A percentile compares a stretch with the other conserved stretches of the same genome.
phyloP scores from a whole-genome alignment of 1,140 invertebrate genomes.

The Orussus abietinus region DNA sequence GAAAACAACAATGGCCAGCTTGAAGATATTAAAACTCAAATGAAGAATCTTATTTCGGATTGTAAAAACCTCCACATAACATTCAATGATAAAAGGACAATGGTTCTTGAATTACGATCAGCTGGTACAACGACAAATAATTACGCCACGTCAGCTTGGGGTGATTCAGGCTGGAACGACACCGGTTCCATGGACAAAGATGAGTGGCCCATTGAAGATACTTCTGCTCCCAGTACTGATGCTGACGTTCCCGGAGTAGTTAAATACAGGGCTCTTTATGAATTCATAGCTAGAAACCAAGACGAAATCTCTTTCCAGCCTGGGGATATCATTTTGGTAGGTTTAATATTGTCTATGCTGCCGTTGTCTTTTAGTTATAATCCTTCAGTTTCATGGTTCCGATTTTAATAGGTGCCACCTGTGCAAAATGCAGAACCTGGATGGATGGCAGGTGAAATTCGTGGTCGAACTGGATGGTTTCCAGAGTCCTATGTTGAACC shows the following conservation, averaged over 20 bases:
- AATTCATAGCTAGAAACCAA: slow-evolving; percentile 86
- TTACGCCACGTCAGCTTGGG: slow-evolving; percentile 33
- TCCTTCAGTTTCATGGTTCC: slow-evolving; percentile 1
- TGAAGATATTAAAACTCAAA: slow-evolving; percentile 63
- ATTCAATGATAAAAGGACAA: slow-evolving; percentile 59
- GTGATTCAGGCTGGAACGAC: slow-evolving; percentile 37
- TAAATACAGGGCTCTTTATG: slow-evolving; percentile 87
- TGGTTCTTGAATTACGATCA: slow-evolving; percentile 42
- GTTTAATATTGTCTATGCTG: slow-evolving; percentile 15
- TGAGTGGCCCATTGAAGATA: slow-evolving; percentile 55
- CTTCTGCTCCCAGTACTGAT: slow-evolving; percentile 22
- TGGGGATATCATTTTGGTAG: slow-evolving; percentile 87
- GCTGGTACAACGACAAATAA: slow-evolving; percentile 10
- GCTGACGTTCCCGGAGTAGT: slow-evolving; percentile 53
- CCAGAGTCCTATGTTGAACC: slow-evolving; percentile 94
- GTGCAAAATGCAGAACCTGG: slow-evolving; percentile 90
- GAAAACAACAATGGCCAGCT: slow-evolving; percentile 79
- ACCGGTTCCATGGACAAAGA: slow-evolving; percentile 38
- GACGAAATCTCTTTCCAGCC: slow-evolving; percentile 94
- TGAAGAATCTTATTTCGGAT: slow-evolving; percentile 57
- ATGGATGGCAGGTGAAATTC: slow-evolving; percentile 92
- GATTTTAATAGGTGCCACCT: slow-evolving; percentile 64
- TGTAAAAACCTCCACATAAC: slow-evolving; percentile 57
- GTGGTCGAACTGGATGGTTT: slow-evolving; percentile 93
- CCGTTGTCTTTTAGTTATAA: slow-evolving; percentile 3